A percentile compares a stretch with the other conserved stretches of the same genome.
These are phyloP conservation scores for Diceros bicornis DNA, from an alignment of 2,797 vertebrate species.

Conservation along the genomic window DNA sequence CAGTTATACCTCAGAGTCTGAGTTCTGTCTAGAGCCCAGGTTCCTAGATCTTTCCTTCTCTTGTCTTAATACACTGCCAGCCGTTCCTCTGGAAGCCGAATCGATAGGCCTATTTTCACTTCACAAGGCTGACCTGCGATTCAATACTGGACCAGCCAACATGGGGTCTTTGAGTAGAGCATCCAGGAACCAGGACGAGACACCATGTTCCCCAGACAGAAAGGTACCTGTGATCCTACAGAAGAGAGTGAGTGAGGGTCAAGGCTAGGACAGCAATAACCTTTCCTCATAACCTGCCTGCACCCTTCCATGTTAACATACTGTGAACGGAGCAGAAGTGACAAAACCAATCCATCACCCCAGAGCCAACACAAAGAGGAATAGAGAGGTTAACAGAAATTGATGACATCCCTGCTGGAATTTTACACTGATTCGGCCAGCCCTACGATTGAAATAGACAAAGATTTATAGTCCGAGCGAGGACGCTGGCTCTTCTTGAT, in stretches of 20 bases:
- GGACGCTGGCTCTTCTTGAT: constrained; percentile 95
- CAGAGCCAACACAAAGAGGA: constrained; percentile 95
- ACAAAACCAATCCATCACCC: constrained; percentile 99
- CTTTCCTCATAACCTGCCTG: constrained; percentile 96
- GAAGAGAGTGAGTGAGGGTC: constrained; percentile 91
- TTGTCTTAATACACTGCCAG: background rate
- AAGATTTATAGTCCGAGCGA: constrained; percentile 98
- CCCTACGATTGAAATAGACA: constrained; percentile 99
- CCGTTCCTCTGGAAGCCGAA: background rate
- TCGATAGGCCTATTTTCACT: background rate
- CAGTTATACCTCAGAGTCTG: background rate
- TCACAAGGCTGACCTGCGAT: background rate
- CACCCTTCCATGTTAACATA: constrained; percentile 99
- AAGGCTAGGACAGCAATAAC: constrained; percentile 93
- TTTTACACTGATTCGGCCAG: constrained; percentile 98
- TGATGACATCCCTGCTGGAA: constrained; percentile 98
- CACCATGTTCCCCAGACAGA: background rate
- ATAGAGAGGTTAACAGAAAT: constrained; percentile 99
- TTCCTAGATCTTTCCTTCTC: background rate
- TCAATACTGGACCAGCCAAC: background rate
- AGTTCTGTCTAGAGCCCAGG: background rate
- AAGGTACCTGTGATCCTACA: constrained; percentile 84
- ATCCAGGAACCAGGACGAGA: background rate
- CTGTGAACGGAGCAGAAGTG: constrained; percentile 99
- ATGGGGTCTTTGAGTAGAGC: background rate